These are phyloP conservation scores for Cryptotermes secundus DNA, from an alignment of 1,140 invertebrate genomes.

Conservation along the genomic window DNA sequence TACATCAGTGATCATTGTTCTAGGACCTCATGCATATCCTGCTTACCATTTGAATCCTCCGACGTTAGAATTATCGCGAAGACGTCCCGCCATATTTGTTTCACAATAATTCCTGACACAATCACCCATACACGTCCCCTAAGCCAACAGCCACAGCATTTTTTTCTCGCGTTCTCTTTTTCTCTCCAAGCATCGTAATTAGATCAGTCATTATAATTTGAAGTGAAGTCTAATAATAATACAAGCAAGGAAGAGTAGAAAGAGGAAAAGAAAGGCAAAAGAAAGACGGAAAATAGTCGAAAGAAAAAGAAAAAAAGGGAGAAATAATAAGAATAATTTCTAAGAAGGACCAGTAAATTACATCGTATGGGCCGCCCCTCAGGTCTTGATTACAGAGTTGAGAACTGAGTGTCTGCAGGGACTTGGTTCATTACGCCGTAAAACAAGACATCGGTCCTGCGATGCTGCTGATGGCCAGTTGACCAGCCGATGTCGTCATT, in stretches of 20 bases:
- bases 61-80: neutral
- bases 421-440: neutral
- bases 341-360: conserved; percentile 13
- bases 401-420: neutral
- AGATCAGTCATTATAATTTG: conserved; percentile 13
- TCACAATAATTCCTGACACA: conserved; percentile 19
- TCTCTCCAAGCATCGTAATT: neutral
- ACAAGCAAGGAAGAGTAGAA: neutral
- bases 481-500: neutral
- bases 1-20: neutral
- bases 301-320: neutral
- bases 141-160: neutral
- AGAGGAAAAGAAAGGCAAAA: neutral
- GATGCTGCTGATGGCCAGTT: neutral
- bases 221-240: conserved; percentile 1
- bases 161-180: neutral
- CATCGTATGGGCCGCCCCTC: neutral
- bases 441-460: conserved; percentile 8
- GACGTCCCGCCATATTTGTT: neutral
- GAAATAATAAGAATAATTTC: conserved; percentile 21
- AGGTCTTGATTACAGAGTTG: neutral
- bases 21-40: neutral
- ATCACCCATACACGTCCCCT: neutral
- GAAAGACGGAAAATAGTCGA: neutral
- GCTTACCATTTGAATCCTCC: neutral